A percentile compares a stretch with the other conserved stretches of the same genome.
Conservation (phyloP, 2,888 invertebrate genomes). For the Seira musarum region DNA sequence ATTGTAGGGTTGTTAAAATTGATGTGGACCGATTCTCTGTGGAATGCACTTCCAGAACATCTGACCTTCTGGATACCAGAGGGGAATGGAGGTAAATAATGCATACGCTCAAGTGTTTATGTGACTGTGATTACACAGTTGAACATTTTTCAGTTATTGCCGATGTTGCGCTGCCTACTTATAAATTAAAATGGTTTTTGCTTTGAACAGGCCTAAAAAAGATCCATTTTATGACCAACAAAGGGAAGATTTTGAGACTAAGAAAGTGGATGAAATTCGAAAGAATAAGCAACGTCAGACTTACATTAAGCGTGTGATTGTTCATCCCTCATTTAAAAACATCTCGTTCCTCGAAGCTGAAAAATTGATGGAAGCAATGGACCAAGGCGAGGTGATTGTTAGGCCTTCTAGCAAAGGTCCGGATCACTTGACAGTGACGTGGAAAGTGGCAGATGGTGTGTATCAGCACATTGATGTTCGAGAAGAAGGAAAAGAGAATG, state of each 20-base stretch:
- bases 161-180: too few species aligned
- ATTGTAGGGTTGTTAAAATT: conserved; percentile 94
- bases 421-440: conserved; percentile 97
- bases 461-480: conserved; percentile 97
- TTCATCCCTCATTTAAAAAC: conserved; percentile 98
- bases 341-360: conserved; percentile 94
- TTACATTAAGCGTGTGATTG: conserved; percentile 92
- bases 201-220: conserved; percentile 86
- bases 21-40: conserved; percentile 95
- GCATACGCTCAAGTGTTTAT: background rate
- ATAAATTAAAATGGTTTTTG: too few species aligned
- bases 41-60: conserved; percentile 93
- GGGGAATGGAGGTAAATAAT: conserved; percentile 84
- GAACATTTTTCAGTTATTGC: too few species aligned
- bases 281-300: conserved; percentile 87
- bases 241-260: conserved; percentile 84
- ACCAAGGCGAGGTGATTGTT: conserved; percentile 97
- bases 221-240: conserved; percentile 95
- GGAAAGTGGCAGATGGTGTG: conserved; percentile 97
- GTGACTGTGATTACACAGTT: too few species aligned
- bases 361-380: conserved; percentile 91
- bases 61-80: conserved; percentile 92
- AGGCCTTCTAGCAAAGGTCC: conserved; percentile 97
- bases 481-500: conserved; percentile 97
- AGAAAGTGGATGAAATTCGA: conserved; percentile 85